Conservation (phyloP, 2,113 vertebrate genomes). For the Gulo gulo region DNA sequence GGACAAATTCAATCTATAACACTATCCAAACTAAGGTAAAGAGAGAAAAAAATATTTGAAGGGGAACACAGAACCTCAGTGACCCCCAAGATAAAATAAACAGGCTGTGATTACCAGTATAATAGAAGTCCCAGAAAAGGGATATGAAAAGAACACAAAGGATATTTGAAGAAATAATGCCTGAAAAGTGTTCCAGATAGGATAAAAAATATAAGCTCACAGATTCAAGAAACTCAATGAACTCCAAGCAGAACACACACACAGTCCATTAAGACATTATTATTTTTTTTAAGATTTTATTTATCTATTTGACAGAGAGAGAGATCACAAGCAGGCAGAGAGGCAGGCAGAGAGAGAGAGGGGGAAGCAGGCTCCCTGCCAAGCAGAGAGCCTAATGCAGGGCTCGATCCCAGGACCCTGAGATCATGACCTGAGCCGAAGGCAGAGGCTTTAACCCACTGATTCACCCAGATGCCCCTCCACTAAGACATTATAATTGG, state of each 20-base stretch:
- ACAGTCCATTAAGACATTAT: not conserved
- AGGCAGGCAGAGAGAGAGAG: too few species aligned
- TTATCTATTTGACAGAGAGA: too few species aligned
- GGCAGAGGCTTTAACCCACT: too few species aligned
- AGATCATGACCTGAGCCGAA: too few species aligned
- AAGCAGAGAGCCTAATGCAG: too few species aligned
- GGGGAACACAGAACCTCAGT: not conserved
- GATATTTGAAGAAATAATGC: not conserved
- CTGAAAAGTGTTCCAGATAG: not conserved
- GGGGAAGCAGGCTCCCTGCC: too few species aligned
- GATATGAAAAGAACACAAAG: not conserved
- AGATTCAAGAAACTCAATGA: not conserved
- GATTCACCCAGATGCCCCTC: too few species aligned
- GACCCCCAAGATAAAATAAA: not conserved
- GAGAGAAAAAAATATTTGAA: not conserved
- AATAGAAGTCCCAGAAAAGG: not conserved
- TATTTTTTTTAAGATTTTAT: too few species aligned
- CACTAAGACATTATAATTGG: not conserved
- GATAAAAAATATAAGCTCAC: not conserved
- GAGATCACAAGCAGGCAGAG: too few species aligned
- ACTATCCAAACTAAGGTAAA: not conserved
- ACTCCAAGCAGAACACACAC: not conserved
- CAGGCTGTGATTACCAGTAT: not conserved
- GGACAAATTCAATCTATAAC: not conserved
- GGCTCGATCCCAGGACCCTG: too few species aligned